phyloP scores from a whole-genome alignment of 2,113 vertebrate species.

The Hemichromis elongatus region DNA sequence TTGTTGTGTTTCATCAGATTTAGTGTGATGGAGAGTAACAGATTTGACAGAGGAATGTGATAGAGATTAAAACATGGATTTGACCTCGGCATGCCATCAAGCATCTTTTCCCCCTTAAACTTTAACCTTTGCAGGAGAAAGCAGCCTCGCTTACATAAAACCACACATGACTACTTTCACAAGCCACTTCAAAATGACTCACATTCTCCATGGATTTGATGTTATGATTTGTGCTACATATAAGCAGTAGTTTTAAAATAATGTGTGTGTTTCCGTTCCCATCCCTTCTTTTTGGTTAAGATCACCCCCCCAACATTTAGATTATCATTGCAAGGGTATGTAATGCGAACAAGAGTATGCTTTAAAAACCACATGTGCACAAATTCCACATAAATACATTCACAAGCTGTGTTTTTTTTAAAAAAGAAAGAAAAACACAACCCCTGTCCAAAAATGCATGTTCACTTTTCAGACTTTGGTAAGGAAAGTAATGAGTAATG shows the following conservation, averaged over 20 bases:
- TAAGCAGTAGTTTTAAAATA: slow-evolving; percentile 5
- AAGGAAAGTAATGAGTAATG: slow-evolving; percentile 17
- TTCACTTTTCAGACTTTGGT: slow-evolving; percentile 20
- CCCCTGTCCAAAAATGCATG: slow-evolving; percentile 20
- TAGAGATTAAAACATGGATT: not conserved
- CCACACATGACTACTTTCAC: slow-evolving; percentile 51
- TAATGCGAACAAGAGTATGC: slow-evolving; percentile 5
- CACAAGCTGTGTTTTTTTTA: not conserved
- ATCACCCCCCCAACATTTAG: not conserved
- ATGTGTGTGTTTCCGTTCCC: not conserved
- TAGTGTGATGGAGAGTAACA: not conserved
- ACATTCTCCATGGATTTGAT: slow-evolving; percentile 18
- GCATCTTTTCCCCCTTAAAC: not conserved
- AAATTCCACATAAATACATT: slow-evolving; percentile 25
- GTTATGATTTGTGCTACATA: not conserved
- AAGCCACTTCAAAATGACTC: slow-evolving; percentile 36
- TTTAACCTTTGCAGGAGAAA: slow-evolving; percentile 4
- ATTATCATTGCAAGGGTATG: not conserved
- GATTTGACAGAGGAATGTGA: not conserved
- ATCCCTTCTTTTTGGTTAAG: not conserved
- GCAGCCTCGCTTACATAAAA: slow-evolving; percentile 1
- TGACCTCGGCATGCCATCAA: not conserved
- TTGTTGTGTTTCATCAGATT: not conserved
- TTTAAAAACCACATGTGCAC: slow-evolving; percentile 30
- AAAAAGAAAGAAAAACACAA: slow-evolving; percentile 3